Evolutionary conservation across 2,797 vertebrate species (phyloP).

Genomic region (Enteromius radiatus): DNA sequence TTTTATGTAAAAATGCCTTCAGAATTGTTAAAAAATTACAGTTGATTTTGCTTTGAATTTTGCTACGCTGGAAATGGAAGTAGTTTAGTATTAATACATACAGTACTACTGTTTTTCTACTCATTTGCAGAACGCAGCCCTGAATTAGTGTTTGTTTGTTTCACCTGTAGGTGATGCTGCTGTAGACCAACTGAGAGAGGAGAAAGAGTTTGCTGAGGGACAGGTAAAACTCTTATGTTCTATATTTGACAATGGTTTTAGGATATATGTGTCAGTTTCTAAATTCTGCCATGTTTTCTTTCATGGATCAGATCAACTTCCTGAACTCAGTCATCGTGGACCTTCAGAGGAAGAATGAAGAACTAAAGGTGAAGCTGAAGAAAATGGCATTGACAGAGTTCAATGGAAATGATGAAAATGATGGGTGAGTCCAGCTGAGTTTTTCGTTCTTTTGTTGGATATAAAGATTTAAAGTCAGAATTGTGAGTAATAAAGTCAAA

Average conservation of each 20-base stretch:
- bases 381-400: conserved; percentile 91
- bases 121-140: no score
- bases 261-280: background rate
- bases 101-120: background rate
- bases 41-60: background rate
- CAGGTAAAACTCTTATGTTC: conserved; percentile 78
- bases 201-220: conserved; percentile 89
- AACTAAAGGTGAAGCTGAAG: conserved; percentile 92
- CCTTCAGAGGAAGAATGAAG: conserved; percentile 93
- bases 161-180: conserved; percentile 77
- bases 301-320: conserved; percentile 88
- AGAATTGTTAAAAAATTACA: background rate
- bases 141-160: background rate
- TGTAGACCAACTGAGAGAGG: conserved; percentile 82
- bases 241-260: background rate
- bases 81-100: background rate
- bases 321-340: conserved; percentile 96
- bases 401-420: conserved; percentile 86
- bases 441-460: background rate
- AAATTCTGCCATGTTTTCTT: background rate
- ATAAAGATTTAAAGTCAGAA: no score
- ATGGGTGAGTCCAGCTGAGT: conserved; percentile 78
- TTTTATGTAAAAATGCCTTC: background rate
- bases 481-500: no score
- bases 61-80: background rate